phyloP scores from a whole-genome alignment of 2,797 vertebrate species.

The Sebastes jordani region DNA sequence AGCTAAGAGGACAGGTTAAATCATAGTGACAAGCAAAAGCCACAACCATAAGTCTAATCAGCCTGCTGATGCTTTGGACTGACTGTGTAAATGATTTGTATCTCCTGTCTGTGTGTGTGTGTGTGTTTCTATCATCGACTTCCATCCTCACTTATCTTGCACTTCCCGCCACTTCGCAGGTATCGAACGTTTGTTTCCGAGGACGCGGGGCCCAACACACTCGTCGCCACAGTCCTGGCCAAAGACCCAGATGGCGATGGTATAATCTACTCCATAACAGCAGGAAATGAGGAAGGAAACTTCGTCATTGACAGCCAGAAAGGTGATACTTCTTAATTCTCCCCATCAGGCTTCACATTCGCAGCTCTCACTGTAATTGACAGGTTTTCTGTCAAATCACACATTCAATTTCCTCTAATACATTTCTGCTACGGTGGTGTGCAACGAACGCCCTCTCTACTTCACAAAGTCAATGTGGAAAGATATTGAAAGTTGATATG shows the following conservation, averaged over 20 bases:
- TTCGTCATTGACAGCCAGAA: constrained; percentile 92
- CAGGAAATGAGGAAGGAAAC: constrained; percentile 89
- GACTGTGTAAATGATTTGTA: constrained; percentile 51
- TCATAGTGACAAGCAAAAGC: constrained; percentile 73
- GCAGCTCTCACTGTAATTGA: constrained; percentile 55
- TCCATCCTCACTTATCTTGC: background rate
- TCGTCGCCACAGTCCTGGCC: constrained; percentile 89
- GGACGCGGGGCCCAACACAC: constrained; percentile 90
- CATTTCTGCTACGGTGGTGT: background rate
- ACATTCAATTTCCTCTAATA: constrained; percentile 54
- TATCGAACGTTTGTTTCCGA: constrained; percentile 93
- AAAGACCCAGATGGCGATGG: constrained; percentile 91
- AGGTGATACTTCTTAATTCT: constrained; percentile 82
- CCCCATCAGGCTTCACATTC: constrained; percentile 20
- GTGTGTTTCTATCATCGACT: constrained; percentile 19
- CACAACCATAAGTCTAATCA: constrained; percentile 68
- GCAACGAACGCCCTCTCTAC: constrained; percentile 40
- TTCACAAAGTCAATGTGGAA: constrained; percentile 55
- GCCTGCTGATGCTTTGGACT: constrained; percentile 47
- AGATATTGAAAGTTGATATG: constrained; percentile 59
- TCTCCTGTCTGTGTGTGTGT: constrained; percentile 17
- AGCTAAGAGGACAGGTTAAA: constrained; percentile 74
- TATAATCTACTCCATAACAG: constrained; percentile 87
- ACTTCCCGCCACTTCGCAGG: constrained; percentile 68
- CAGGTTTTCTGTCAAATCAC: constrained; percentile 60